A percentile compares a stretch with the other conserved stretches of the same genome.
Evolutionary conservation across 2,797 vertebrate genomes (phyloP).

Genomic region (Xenopus petersii): DNA sequence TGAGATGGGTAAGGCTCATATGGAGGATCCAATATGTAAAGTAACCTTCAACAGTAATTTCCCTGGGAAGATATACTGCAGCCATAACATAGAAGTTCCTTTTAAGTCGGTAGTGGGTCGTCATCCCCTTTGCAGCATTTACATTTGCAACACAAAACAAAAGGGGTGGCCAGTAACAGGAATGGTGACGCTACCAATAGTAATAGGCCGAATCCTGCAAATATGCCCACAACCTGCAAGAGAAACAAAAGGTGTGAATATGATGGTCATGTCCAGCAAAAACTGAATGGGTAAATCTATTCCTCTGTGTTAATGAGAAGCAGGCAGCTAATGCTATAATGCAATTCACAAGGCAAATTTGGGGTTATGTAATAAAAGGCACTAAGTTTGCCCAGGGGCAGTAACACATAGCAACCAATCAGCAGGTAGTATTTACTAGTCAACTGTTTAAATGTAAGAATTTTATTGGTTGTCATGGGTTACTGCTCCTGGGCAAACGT

Average conservation of each 20-base stretch:
- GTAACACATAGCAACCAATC: too few relatives aligned
- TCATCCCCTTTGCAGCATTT: constrained; percentile 98
- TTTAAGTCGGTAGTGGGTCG: constrained; percentile 91
- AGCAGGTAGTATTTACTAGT: too few relatives aligned
- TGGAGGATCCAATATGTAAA: constrained; percentile 56
- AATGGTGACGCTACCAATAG: constrained; percentile 95
- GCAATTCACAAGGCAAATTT: too few relatives aligned
- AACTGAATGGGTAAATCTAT: too few relatives aligned
- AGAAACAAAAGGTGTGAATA: not conserved
- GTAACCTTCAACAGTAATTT: constrained; percentile 11
- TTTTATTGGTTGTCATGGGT: too few relatives aligned
- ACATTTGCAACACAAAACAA: constrained; percentile 97
- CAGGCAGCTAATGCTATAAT: too few relatives aligned
- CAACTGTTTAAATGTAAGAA: too few relatives aligned
- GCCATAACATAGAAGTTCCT: not conserved
- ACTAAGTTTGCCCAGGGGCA: too few relatives aligned
- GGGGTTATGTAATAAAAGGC: too few relatives aligned
- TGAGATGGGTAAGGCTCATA: constrained; percentile 64
- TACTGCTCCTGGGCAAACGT: too few relatives aligned
- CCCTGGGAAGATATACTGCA: not conserved
- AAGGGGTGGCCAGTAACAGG: constrained; percentile 92
- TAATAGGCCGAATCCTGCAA: constrained; percentile 94
- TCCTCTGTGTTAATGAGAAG: too few relatives aligned
- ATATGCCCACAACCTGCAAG: constrained; percentile 93
- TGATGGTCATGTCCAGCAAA: too few relatives aligned